Evolutionary conservation across 2,888 invertebrate species (phyloP).

Genomic region (Heliconius charithonia): DNA sequence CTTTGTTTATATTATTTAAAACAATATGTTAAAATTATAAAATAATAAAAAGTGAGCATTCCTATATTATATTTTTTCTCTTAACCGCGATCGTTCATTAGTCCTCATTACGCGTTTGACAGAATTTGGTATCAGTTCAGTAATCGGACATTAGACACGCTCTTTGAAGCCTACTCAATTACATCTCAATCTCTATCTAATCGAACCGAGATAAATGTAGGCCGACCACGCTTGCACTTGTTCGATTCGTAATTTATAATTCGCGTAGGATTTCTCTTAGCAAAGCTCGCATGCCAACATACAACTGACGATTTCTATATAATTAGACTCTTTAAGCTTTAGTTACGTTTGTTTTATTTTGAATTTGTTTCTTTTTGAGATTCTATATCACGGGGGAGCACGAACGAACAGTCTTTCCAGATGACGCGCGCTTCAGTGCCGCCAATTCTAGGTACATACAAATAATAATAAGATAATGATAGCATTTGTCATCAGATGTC

Average conservation of each 20-base stretch:
- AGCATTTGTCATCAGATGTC: constrained; percentile 45
- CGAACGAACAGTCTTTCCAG: constrained; percentile 80
- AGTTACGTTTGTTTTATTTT: constrained; percentile 65
- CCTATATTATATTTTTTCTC: constrained; percentile 50
- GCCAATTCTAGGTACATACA: constrained; percentile 81
- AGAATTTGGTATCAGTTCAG: constrained; percentile 57
- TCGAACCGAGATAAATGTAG: constrained; percentile 62
- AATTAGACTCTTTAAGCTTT: constrained; percentile 36
- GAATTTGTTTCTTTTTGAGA: constrained; percentile 81
- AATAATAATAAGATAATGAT: constrained; percentile 46
- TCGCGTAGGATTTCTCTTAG: constrained; percentile 53
- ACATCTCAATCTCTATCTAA: constrained; percentile 62
- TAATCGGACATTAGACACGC: constrained; percentile 60
- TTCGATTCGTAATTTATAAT: constrained; percentile 45
- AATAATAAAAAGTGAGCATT: constrained; percentile 41
- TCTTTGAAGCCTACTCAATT: constrained; percentile 65
- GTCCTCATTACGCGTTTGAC: constrained; percentile 55
- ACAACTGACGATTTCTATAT: constrained; percentile 34
- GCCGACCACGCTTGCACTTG: constrained; percentile 51
- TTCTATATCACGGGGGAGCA: constrained; percentile 83
- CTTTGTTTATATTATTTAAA: background rate
- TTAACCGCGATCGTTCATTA: constrained; percentile 54
- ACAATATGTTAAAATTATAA: background rate
- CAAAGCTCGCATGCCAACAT: constrained; percentile 42
- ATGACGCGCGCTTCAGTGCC: constrained; percentile 80